Evolutionary conservation across 2,888 invertebrate species (phyloP), one percentile per base, ranked within the genome.

Genomic region (Nephrocerus scutellatus): DNA sequence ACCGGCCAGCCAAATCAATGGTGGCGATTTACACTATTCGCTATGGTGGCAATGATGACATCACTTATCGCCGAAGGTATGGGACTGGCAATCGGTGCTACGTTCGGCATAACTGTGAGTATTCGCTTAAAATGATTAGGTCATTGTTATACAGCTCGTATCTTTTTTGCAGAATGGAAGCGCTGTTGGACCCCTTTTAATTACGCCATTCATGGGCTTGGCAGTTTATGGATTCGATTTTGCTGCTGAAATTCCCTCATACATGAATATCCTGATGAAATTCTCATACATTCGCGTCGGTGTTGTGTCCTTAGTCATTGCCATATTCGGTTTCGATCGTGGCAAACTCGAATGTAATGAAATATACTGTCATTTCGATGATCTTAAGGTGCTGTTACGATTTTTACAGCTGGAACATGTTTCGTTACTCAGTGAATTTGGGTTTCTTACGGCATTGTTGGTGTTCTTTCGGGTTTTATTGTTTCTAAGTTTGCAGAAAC

Each of bases 61-160:
- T 81, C 84, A 0, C 67, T 88, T 25, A 80, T 80, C 1, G 79
- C 85, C 13, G 88, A 88, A 60, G 83, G 84, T 21, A 73, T 86
- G 60, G 88, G 87, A 1, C 59, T 87, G 43, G 76, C 84, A 1
- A 83, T 88, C 51, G 87, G 87, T 35, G 76, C 80, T 4, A 66
- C 77, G 8, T 80, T 80, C 49, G 79, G 71, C 56, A 72, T 80
- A 38, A 74, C 76, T 50, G 81, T 81, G 57, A 72, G 74, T 69
- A n/a, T n/a, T 19, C 23, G 5, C 9, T 14, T 4, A 14, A 10
- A 10, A 2, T 20, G 8, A 5, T 10, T 20, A 8, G 6, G 24
- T n/a, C 12, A 6, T 3, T 3, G 10, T 3, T 13, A 8, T 8
- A 14, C 14, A 29, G n/a, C 14, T 15, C 30, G 22, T 8, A 9